These are phyloP conservation scores for Orthosia cruda DNA, from an alignment of 2,888 invertebrate species.

Conservation along the genomic window DNA sequence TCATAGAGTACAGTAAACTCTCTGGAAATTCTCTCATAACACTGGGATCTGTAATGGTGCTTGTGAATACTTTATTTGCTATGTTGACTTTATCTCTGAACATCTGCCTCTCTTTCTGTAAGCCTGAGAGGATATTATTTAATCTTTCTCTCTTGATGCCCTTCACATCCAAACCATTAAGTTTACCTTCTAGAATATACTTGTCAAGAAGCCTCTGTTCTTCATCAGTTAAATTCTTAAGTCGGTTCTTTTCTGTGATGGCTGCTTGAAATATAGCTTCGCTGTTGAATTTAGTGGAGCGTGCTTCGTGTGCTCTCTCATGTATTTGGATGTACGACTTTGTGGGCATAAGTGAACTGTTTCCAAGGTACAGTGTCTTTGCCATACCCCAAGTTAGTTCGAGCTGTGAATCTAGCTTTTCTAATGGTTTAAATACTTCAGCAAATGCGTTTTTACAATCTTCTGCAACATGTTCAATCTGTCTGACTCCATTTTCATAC, in stretches of 20 bases:
- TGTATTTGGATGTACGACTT: constrained; percentile 95
- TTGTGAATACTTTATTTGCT: constrained; percentile 93
- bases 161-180: constrained; percentile 95
- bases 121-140: constrained; percentile 88
- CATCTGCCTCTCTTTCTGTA: constrained; percentile 91
- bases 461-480: constrained; percentile 92
- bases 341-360: constrained; percentile 95
- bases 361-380: constrained; percentile 96
- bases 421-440: constrained; percentile 94
- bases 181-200: constrained; percentile 95
- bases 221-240: constrained; percentile 90
- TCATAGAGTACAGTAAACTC: constrained; percentile 93
- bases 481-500: constrained; percentile 95
- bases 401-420: constrained; percentile 94
- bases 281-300: constrained; percentile 94
- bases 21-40: constrained; percentile 95
- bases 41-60: constrained; percentile 93
- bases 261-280: constrained; percentile 94
- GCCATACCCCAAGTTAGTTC: constrained; percentile 97
- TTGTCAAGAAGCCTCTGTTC: constrained; percentile 95
- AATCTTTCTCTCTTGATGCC: constrained; percentile 88
- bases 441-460: constrained; percentile 93
- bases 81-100: constrained; percentile 94
- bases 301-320: constrained; percentile 95
- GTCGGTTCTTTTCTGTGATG: constrained; percentile 90